Percentiles rank a stretch among this genome's conserved stretches.
Evolutionary conservation across 2,888 invertebrate genomes (phyloP).

Genomic region (Pomacea canaliculata): DNA sequence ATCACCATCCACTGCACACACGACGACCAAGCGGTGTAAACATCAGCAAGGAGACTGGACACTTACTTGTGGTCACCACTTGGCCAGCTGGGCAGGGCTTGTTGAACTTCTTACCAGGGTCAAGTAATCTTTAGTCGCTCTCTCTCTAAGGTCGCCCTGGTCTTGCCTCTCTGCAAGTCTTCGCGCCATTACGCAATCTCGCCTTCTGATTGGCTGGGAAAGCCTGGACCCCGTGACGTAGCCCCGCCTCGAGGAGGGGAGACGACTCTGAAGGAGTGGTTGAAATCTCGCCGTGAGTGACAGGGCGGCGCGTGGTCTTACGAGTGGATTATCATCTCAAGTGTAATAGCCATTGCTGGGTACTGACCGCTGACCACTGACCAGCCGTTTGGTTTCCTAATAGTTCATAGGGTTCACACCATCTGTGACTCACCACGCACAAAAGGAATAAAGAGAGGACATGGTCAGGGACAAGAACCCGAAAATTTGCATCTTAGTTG

Average conservation of each 20-base stretch:
- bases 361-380: not conserved
- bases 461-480: too few relatives aligned
- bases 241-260: constrained; percentile 6
- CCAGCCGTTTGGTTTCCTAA: not conserved
- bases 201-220: constrained; percentile 15
- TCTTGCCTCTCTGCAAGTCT: not conserved
- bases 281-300: not conserved
- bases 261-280: not conserved
- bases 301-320: not conserved
- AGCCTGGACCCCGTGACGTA: constrained; percentile 4
- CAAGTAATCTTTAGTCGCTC: not conserved
- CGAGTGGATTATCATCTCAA: not conserved
- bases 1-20: too few relatives aligned
- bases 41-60: too few relatives aligned
- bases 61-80: too few relatives aligned
- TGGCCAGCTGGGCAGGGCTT: not conserved
- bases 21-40: too few relatives aligned
- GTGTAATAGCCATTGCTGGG: not conserved
- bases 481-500: too few relatives aligned
- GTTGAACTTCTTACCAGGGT: not conserved
- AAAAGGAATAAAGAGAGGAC: too few relatives aligned
- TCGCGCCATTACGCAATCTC: constrained; percentile 22
- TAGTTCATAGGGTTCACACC: not conserved
- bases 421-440: too few relatives aligned
- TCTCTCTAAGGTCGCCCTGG: not conserved